Percentiles rank a stretch among this genome's conserved stretches.
Conservation (phyloP, 2,797 vertebrate genomes). For the Sebastes hopkinsi region DNA sequence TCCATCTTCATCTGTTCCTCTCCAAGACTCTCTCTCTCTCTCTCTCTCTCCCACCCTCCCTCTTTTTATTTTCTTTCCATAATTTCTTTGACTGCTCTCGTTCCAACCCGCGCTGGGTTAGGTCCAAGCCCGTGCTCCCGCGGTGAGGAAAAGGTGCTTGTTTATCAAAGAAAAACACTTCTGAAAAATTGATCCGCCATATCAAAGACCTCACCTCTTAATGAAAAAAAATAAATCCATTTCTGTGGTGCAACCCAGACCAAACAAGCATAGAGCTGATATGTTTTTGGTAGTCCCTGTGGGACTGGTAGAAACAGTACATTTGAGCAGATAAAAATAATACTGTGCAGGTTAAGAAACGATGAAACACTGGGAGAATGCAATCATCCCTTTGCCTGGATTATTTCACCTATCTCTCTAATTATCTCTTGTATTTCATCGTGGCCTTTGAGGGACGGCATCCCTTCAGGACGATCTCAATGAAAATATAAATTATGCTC, state of each 20-base stretch:
- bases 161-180: conserved; percentile 76
- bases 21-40: neutral
- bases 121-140: conserved; percentile 48
- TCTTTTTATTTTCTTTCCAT: conserved; percentile 21
- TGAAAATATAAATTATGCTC: conserved; percentile 56
- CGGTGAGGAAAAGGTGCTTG: conserved; percentile 48
- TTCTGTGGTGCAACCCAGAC: conserved; percentile 49
- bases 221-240: conserved; percentile 63
- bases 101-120: conserved; percentile 50
- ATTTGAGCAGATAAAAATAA: conserved; percentile 40
- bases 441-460: conserved; percentile 34
- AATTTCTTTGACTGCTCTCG: conserved; percentile 54
- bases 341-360: conserved; percentile 3
- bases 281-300: conserved; percentile 43
- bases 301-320: conserved; percentile 23
- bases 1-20: conserved; percentile 70
- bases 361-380: conserved; percentile 20
- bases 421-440: conserved; percentile 59
- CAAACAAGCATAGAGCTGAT: conserved; percentile 59
- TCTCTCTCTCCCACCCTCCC: neutral
- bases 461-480: conserved; percentile 18
- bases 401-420: conserved; percentile 58
- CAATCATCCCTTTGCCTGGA: conserved; percentile 26
- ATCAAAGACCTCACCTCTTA: conserved; percentile 73
- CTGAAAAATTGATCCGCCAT: conserved; percentile 75